Conservation (phyloP, 2,888 invertebrate species). For the Mythimna impura region DNA sequence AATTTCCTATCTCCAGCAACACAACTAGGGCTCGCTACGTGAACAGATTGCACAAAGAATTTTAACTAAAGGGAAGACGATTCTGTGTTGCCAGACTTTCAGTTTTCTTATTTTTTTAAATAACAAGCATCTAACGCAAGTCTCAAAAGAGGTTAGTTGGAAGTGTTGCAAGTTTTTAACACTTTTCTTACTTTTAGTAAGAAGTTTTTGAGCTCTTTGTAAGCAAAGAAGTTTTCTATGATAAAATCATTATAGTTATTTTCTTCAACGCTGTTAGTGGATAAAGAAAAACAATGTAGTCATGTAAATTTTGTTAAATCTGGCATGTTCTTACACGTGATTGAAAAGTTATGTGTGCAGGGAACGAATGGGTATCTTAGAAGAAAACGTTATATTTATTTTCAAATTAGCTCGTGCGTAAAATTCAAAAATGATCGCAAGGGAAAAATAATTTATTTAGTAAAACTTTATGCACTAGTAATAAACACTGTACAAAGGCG, state of each 20-base stretch:
- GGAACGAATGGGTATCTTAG: neutral
- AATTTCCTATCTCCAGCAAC: constrained; percentile 48
- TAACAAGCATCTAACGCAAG: constrained; percentile 40
- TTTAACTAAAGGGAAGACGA: constrained; percentile 44
- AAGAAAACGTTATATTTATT: too few species aligned
- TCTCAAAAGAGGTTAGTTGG: constrained; percentile 39
- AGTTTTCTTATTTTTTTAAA: constrained; percentile 45
- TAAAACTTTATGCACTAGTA: too few species aligned
- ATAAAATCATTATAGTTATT: constrained; percentile 35
- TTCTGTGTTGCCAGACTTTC: constrained; percentile 32
- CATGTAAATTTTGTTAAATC: constrained; percentile 14
- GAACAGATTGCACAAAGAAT: constrained; percentile 52
- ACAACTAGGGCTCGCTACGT: constrained; percentile 47
- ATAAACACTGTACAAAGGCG: too few species aligned
- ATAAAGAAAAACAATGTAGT: constrained; percentile 11
- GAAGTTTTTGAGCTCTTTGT: constrained; percentile 30
- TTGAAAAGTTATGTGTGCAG: neutral
- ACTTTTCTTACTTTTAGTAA: constrained; percentile 10
- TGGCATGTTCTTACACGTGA: constrained; percentile 1
- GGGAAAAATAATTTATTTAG: neutral
- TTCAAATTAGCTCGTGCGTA: too few species aligned
- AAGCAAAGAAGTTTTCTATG: constrained; percentile 24
- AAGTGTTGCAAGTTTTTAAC: constrained; percentile 32
- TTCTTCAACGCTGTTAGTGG: constrained; percentile 10
- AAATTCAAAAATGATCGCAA: too few species aligned